Evolutionary conservation across 2,113 vertebrate genomes (phyloP), one percentile per base, ranked within the genome.

Genomic region (Neotragus pygmaeus): DNA sequence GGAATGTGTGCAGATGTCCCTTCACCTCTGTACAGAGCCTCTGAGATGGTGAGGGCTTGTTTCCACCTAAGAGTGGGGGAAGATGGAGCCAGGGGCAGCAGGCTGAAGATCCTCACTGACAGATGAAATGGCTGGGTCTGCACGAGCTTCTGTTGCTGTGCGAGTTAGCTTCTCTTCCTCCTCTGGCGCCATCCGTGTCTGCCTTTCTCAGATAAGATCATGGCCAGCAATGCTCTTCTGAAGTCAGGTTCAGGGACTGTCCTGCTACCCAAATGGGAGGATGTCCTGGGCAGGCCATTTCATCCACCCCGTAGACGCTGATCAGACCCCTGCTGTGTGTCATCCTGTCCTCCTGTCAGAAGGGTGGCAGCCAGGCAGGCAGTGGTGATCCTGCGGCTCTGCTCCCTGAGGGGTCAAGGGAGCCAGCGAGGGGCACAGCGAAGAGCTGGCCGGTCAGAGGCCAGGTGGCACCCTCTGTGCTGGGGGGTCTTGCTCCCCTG

Each of bases 11-110:
- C 62, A 49, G 7, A 81, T 73, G 60, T 85, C 77, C 83, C 51
- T 95, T 83, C 39, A 75, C 78, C 83, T 97, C 89, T 88, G 3
- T 66, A 57, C 21, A 75, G 36, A 96, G 60, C 51, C 33, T 96
- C 57, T 16, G 49, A 86, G 49, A 14, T 75, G 45, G 84, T 78
- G 13, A 91, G 64, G 23, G 43, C 75, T 55, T 84, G 16, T 86
- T 49, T 21, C 73, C 53, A 43, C 60, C 49, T 39, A 86, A 88
- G 66, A 75, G 36, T 15, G 0, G 12, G 33, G 53, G 58, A 58
- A 84, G 88, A 64, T 55, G 25, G 53, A 45, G 36, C 53, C 15
- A 17, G 55, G 57, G 39, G 58, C 12, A 10, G 51, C 15, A 19
- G 81, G 66, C 83, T 64, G 78, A 88, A 77, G 84, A 53, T n/a